Percentiles rank a stretch among this genome's conserved stretches.
Evolutionary conservation across 2,888 invertebrate genomes (phyloP).

Genomic region (Latrodectus hesperus): DNA sequence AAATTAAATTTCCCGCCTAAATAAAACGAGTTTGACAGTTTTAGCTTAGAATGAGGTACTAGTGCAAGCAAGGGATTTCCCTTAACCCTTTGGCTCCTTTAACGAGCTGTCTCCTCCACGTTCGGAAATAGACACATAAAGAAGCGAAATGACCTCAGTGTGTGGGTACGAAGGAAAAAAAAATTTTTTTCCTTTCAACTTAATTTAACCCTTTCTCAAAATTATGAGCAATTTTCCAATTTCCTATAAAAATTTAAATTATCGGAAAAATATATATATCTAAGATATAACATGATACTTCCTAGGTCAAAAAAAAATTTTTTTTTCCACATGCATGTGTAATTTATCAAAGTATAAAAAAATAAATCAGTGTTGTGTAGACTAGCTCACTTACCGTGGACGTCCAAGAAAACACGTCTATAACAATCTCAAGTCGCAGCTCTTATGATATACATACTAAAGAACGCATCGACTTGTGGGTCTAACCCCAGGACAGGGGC

Average conservation of each 20-base stretch:
- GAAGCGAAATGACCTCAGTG: slow-evolving; percentile 5
- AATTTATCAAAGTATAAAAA: neutral
- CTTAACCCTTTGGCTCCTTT: slow-evolving; percentile 48
- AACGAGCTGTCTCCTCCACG: slow-evolving; percentile 7
- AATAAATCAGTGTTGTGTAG: neutral
- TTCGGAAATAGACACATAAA: neutral
- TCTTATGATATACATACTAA: slow-evolving; percentile 46
- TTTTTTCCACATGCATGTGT: too few species aligned
- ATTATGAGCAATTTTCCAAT: neutral
- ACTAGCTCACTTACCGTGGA: slow-evolving; percentile 43
- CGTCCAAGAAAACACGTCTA: slow-evolving; percentile 30
- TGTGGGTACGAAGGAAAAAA: slow-evolving; percentile 16
- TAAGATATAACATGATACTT: too few species aligned
- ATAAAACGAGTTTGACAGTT: slow-evolving; percentile 7
- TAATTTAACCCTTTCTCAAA: neutral
- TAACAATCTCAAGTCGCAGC: slow-evolving; percentile 44
- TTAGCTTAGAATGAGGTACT: slow-evolving; percentile 34
- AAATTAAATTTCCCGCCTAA: slow-evolving; percentile 53
- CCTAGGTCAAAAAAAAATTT: too few species aligned
- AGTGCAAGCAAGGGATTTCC: slow-evolving; percentile 12
- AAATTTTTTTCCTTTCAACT: slow-evolving; percentile 19
- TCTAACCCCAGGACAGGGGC: slow-evolving; percentile 68
- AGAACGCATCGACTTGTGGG: slow-evolving; percentile 59
- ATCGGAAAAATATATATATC: too few species aligned
- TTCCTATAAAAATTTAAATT: neutral